A percentile compares a stretch with the other conserved stretches of the same genome.
These are phyloP conservation scores for Xestia sexstrigata DNA, from an alignment of 2,888 invertebrate genomes.

Conservation along the genomic window DNA sequence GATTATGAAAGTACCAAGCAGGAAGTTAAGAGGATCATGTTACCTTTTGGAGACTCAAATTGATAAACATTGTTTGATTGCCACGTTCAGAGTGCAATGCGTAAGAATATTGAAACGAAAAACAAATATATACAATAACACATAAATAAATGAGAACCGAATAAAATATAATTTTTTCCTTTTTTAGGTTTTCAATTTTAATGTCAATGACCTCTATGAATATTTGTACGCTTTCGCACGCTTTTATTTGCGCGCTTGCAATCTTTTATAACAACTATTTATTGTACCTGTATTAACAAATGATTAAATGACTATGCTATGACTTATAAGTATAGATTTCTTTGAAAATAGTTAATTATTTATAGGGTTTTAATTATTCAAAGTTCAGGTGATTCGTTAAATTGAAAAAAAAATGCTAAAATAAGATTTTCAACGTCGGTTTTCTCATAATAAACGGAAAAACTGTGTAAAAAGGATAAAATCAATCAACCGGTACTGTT, in stretches of 20 bases:
- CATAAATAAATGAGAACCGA: not conserved
- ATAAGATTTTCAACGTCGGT: not conserved
- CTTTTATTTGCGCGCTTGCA: too few relatives aligned
- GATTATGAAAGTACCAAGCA: conserved; percentile 15
- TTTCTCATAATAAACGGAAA: not conserved
- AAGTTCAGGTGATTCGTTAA: not conserved
- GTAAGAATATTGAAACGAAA: not conserved
- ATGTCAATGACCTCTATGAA: too few relatives aligned
- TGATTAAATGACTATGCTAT: too few relatives aligned
- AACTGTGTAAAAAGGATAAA: not conserved
- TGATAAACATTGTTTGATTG: conserved; percentile 3
- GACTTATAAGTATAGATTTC: not conserved
- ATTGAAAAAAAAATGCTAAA: not conserved
- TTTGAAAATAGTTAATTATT: not conserved
- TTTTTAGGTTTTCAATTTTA: too few relatives aligned
- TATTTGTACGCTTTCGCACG: too few relatives aligned
- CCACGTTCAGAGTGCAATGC: conserved; percentile 7
- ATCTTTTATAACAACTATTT: too few relatives aligned
- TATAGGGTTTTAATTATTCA: not conserved
- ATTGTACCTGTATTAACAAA: too few relatives aligned
- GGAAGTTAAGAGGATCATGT: conserved; percentile 14
- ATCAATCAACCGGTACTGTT: not conserved
- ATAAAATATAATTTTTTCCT: not conserved
- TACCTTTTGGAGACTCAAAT: conserved; percentile 8
- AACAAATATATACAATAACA: not conserved